Percentiles rank a stretch among this genome's conserved stretches.
These are phyloP conservation scores for Hirundichthys speculiger DNA, from an alignment of 2,113 vertebrate species.

Conservation along the genomic window DNA sequence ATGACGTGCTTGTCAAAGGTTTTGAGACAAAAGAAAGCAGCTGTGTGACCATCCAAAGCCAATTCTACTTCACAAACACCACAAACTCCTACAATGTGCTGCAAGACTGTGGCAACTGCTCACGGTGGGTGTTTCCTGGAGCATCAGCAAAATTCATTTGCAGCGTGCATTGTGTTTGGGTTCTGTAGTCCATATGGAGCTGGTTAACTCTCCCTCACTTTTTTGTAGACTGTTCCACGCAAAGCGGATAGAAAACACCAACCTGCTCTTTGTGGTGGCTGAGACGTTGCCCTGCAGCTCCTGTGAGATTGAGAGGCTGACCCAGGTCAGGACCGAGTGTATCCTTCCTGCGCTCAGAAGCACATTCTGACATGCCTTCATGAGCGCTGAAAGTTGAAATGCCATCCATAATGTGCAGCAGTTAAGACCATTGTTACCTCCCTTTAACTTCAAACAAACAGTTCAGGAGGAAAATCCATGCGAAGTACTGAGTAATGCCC, in stretches of 20 bases:
- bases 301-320: constrained; percentile 90
- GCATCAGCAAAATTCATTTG: constrained; percentile 30
- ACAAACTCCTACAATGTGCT: constrained; percentile 93
- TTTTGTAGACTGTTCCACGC: constrained; percentile 90
- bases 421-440: not conserved
- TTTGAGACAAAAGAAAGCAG: constrained; percentile 89
- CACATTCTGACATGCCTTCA: not conserved
- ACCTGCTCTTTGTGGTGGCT: constrained; percentile 95
- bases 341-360: constrained; percentile 82
- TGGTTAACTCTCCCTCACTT: constrained; percentile 12
- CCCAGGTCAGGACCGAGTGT: constrained; percentile 92
- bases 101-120: constrained; percentile 98
- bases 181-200: not conserved
- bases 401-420: not conserved
- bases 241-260: constrained; percentile 92
- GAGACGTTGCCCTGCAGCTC: constrained; percentile 95
- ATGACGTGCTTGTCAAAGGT: constrained; percentile 85
- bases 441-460: constrained; percentile 68
- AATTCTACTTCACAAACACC: constrained; percentile 95
- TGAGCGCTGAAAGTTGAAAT: constrained; percentile 5
- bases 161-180: not conserved
- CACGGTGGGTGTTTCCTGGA: constrained; percentile 82
- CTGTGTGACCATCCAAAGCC: constrained; percentile 96
- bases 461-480: constrained; percentile 95
- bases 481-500: constrained; percentile 90